A percentile compares a stretch with the other conserved stretches of the same genome.
phyloP scores from a whole-genome alignment of 2,888 invertebrate species.

The Agrotis clavis region DNA sequence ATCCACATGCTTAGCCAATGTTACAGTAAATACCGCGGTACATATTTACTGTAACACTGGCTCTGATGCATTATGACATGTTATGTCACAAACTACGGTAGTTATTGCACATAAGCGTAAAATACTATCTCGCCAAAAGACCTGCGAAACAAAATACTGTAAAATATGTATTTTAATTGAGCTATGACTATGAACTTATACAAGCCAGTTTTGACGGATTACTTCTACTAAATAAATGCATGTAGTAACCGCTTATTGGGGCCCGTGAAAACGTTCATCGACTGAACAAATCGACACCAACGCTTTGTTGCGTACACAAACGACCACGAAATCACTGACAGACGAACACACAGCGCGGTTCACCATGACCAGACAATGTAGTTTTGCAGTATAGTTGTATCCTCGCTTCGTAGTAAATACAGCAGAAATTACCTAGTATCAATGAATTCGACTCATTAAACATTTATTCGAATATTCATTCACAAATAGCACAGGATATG shows the following conservation, averaged over 20 bases:
- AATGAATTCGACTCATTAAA: conserved; percentile 1
- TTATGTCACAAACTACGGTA: conserved; percentile 44
- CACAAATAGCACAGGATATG: not conserved
- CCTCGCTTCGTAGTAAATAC: conserved; percentile 19
- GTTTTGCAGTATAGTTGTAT: conserved; percentile 19
- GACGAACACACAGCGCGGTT: conserved; percentile 44
- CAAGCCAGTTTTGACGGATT: not conserved
- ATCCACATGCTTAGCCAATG: conserved; percentile 45
- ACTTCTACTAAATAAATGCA: conserved; percentile 20
- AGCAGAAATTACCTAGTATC: conserved; percentile 21
- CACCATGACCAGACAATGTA: conserved; percentile 41
- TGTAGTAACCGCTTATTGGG: conserved; percentile 30
- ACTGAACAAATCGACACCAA: conserved; percentile 49
- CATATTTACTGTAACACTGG: not conserved
- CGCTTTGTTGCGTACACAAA: conserved; percentile 53
- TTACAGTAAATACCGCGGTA: conserved; percentile 43
- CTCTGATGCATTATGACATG: conserved; percentile 31
- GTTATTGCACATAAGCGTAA: conserved; percentile 38
- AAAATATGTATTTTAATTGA: conserved; percentile 13
- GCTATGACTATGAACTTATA: conserved; percentile 7
- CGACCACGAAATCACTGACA: conserved; percentile 47
- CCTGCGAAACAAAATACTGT: conserved; percentile 19
- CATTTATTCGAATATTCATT: conserved; percentile 15
- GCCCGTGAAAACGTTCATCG: conserved; percentile 43
- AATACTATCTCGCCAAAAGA: conserved; percentile 18